Evolutionary conservation across 92 coral and sea anemone genomes (phyloP).

Genomic region (Parazoanthus atlanticus): DNA sequence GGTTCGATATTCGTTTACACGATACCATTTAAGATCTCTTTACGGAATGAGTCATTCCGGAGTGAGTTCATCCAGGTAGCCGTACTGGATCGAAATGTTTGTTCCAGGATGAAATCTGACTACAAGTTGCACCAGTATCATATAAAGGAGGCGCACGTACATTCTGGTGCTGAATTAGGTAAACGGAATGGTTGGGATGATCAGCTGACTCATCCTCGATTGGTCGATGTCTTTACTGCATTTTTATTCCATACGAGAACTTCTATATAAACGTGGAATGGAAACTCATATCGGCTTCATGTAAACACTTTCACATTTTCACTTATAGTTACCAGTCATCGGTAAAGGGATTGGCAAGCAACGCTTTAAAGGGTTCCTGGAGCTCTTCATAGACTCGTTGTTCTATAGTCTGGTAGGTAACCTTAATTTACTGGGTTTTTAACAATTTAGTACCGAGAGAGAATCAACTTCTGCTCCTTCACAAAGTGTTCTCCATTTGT

Average conservation of each 20-base stretch:
- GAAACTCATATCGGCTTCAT: too few relatives aligned
- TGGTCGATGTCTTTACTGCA: too few relatives aligned
- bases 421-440: neutral
- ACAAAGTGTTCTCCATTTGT: neutral
- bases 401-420: constrained; percentile 86
- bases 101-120: neutral
- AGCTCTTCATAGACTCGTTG: constrained; percentile 78
- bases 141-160: too few relatives aligned
- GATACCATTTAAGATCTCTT: neutral
- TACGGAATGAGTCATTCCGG: neutral
- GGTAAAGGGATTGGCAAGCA: constrained; percentile 95
- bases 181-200: too few relatives aligned
- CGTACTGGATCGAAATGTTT: neutral
- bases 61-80: neutral
- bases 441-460: too few relatives aligned
- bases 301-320: neutral
- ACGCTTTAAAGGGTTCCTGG: constrained; percentile 77
- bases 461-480: too few relatives aligned
- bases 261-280: too few relatives aligned
- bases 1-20: neutral
- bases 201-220: too few relatives aligned
- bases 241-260: too few relatives aligned
- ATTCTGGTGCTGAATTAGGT: too few relatives aligned
- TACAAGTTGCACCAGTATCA: neutral
- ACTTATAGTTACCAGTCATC: constrained; percentile 78